These are phyloP conservation scores for Leucophenga montana DNA, from an alignment of 2,888 invertebrate species.

Conservation along the genomic window DNA sequence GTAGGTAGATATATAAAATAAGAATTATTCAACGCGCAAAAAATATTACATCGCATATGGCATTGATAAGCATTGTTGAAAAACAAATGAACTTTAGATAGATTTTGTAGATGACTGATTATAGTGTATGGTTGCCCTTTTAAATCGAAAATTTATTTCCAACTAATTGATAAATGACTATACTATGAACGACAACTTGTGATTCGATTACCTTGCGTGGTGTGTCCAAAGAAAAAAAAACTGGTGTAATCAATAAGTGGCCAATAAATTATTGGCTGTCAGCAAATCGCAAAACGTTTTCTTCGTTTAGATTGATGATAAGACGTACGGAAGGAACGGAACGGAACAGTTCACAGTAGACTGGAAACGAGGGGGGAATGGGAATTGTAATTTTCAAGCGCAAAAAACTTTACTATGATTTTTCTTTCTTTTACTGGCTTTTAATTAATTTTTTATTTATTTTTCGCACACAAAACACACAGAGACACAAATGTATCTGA, in stretches of 20 bases:
- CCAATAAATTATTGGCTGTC: constrained; percentile 64
- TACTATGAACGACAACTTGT: neutral
- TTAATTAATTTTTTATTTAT: constrained; percentile 35
- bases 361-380: no score
- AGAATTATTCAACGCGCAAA: constrained; percentile 17
- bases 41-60: constrained; percentile 3
- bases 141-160: neutral
- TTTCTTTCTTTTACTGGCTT: constrained; percentile 19
- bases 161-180: constrained; percentile 14
- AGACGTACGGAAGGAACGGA: neutral
- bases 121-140: neutral
- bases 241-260: constrained; percentile 58
- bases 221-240: neutral
- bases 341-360: neutral
- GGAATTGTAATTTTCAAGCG: constrained; percentile 42
- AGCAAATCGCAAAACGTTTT: constrained; percentile 27
- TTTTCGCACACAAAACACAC: constrained; percentile 30
- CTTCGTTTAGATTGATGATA: no score
- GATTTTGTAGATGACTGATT: constrained; percentile 11
- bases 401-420: constrained; percentile 40
- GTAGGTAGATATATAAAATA: neutral
- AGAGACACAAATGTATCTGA: constrained; percentile 17
- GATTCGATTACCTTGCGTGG: constrained; percentile 20
- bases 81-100: neutral
- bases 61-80: neutral